Conservation (phyloP, 64 coral and sea anemone genomes). For the Actinia equina region DNA sequence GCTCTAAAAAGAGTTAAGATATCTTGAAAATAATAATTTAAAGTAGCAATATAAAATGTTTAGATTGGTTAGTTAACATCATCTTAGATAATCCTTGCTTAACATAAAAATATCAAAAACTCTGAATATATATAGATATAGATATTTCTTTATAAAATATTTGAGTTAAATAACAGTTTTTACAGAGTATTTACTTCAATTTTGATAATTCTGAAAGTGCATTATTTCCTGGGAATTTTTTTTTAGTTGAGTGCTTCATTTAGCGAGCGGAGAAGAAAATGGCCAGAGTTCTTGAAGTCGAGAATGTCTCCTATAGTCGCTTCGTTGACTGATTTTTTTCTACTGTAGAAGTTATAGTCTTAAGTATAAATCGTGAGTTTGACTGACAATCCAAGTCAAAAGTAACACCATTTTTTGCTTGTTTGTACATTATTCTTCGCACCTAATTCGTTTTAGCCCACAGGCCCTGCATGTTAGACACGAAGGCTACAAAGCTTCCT, state of each 20-base stretch:
- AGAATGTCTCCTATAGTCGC: neutral
- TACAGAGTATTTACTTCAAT: neutral
- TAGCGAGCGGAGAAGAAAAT: neutral
- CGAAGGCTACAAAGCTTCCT: conserved; percentile 2
- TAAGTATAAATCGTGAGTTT: neutral
- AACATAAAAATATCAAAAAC: neutral
- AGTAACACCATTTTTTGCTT: neutral
- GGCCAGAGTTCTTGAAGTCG: neutral
- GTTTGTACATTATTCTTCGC: conserved; percentile 6
- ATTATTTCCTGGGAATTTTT: too few relatives aligned
- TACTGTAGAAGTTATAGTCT: neutral
- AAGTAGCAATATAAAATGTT: neutral
- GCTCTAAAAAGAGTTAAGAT: neutral
- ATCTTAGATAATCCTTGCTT: neutral
- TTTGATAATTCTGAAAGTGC: neutral
- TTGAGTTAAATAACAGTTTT: neutral
- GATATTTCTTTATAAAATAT: conserved; percentile 14
- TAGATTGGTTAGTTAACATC: neutral
- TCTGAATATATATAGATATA: neutral
- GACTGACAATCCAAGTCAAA: neutral
- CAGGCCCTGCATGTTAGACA: conserved; percentile 3
- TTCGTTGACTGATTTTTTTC: neutral
- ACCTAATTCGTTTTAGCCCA: conserved; percentile 23
- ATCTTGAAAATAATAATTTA: neutral
- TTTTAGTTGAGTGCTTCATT: neutral